Evolutionary conservation across 2,797 vertebrate genomes (phyloP).

Genomic region (Tauraco hartlaubi): DNA sequence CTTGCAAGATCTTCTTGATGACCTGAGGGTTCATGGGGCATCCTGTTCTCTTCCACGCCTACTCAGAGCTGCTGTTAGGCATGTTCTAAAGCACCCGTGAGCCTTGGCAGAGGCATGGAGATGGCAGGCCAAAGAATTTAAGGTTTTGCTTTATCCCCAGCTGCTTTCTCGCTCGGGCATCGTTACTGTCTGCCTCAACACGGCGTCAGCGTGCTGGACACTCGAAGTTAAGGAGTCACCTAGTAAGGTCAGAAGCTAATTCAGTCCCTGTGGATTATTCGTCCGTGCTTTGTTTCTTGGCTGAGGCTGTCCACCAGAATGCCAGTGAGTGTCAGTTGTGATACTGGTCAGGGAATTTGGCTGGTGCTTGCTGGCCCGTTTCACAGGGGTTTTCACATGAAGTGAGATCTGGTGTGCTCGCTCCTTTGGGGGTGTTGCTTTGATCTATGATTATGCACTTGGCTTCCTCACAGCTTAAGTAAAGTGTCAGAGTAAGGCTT

Average conservation of each 20-base stretch:
- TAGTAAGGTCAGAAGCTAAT: background rate
- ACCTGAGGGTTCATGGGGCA: rapidly evolving
- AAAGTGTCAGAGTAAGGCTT: background rate
- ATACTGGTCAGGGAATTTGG: rapidly evolving
- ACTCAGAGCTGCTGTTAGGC: background rate
- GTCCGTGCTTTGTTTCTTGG: background rate
- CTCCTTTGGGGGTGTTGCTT: background rate
- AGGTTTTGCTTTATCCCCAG: background rate
- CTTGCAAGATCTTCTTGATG: background rate
- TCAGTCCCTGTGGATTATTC: background rate
- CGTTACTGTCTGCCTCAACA: background rate
- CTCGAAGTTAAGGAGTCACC: background rate
- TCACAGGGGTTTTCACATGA: background rate
- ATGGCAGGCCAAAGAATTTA: background rate
- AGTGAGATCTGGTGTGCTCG: background rate
- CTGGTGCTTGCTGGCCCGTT: background rate
- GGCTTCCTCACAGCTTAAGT: background rate
- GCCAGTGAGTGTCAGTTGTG: background rate
- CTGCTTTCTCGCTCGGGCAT: background rate
- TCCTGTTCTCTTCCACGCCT: background rate
- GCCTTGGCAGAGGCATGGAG: background rate
- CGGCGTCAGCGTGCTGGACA: rapidly evolving
- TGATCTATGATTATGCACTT: background rate
- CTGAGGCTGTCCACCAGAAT: background rate
- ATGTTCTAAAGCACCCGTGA: background rate